phyloP scores from a whole-genome alignment of 2,113 vertebrate species.

The Rafetus swinhoei region DNA sequence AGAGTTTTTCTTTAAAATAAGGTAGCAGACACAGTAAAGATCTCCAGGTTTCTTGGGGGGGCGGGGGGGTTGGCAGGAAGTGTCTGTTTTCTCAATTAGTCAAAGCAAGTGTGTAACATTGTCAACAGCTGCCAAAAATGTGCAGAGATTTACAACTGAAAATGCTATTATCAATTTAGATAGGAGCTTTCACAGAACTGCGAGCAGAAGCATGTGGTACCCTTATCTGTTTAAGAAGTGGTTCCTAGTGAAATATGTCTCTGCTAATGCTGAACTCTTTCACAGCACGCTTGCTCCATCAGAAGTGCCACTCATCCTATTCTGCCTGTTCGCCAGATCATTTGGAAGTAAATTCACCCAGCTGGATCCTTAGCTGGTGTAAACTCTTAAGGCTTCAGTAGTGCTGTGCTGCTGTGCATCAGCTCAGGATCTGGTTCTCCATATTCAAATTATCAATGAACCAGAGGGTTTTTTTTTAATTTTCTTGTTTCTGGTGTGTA shows the following conservation, averaged over 20 bases:
- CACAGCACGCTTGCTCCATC: neutral
- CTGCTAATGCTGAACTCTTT: neutral
- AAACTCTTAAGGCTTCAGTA: neutral
- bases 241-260: neutral
- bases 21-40: neutral
- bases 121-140: slow-evolving; percentile 1
- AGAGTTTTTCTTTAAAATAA: neutral
- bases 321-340: neutral
- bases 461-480: neutral
- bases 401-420: neutral
- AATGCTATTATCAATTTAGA: slow-evolving; percentile 17
- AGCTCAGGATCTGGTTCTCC: neutral
- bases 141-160: neutral
- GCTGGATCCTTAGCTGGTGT: neutral
- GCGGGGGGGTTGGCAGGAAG: neutral
- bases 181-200: neutral
- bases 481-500: neutral
- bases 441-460: neutral
- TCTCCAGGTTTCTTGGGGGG: neutral
- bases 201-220: neutral
- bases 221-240: neutral
- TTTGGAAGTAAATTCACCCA: neutral
- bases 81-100: neutral
- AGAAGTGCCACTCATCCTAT: neutral
- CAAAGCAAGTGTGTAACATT: neutral